Evolutionary conservation across 2,888 invertebrate species (phyloP).

Genomic region (Tricholauxania praeusta): DNA sequence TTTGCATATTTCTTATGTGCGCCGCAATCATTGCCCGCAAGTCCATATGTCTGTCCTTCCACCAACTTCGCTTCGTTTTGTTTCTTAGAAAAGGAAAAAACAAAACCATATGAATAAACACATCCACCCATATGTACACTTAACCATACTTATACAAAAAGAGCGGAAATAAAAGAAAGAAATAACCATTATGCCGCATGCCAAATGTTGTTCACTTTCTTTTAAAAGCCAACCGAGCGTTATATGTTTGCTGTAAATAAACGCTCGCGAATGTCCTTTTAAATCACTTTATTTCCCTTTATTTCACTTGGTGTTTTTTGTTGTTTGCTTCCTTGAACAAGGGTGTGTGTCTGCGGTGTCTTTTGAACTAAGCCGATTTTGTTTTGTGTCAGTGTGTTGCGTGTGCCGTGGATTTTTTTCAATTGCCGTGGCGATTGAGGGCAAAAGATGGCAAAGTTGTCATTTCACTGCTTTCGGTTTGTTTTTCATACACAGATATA

Average conservation of each 20-base stretch:
- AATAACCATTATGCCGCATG: too few relatives aligned
- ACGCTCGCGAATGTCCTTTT: slow-evolving; percentile 57
- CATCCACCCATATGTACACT: neutral
- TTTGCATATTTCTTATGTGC: slow-evolving; percentile 58
- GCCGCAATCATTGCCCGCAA: slow-evolving; percentile 45
- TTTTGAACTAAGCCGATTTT: slow-evolving; percentile 18
- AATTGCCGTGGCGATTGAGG: too few relatives aligned
- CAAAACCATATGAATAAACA: neutral
- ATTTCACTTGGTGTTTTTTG: slow-evolving; percentile 51
- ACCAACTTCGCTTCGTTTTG: neutral
- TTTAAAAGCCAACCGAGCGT: slow-evolving; percentile 47
- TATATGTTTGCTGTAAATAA: slow-evolving; percentile 51
- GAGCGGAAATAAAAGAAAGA: too few relatives aligned
- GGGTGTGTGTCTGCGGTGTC: neutral
- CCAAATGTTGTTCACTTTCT: too few relatives aligned
- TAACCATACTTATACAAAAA: too few relatives aligned
- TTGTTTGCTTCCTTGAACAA: neutral
- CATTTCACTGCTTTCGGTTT: too few relatives aligned
- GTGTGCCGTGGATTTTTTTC: neutral
- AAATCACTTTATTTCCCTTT: slow-evolving; percentile 62
- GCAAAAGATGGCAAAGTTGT: too few relatives aligned
- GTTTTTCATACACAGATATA: too few relatives aligned
- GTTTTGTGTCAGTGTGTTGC: slow-evolving; percentile 25
- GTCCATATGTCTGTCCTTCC: slow-evolving; percentile 1
- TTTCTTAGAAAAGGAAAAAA: too few relatives aligned